These are phyloP conservation scores for Mormoops blainvillei DNA, from an alignment of 2,113 vertebrate species.

Conservation along the genomic window DNA sequence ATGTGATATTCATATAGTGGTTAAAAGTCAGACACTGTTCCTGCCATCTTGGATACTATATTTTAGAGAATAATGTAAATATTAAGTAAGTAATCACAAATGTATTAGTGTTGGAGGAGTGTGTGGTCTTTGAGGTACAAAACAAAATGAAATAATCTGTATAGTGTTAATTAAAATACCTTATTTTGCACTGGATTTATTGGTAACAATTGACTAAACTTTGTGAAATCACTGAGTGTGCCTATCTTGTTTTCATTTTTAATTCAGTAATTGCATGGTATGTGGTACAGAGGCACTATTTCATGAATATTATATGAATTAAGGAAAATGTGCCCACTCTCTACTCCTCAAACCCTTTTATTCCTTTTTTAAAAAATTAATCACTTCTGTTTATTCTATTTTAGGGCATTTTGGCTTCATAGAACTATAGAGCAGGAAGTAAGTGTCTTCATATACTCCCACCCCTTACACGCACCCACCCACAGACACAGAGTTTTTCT, in stretches of 20 bases:
- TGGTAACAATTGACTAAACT: not conserved
- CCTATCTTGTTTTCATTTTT: not conserved
- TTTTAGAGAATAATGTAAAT: not conserved
- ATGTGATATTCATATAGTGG: not conserved
- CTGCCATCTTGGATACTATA: too few species aligned
- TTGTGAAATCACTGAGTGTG: not conserved
- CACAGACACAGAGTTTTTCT: not conserved
- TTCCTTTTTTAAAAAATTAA: not conserved
- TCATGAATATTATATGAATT: not conserved
- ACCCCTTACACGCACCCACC: too few species aligned
- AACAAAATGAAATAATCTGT: not conserved
- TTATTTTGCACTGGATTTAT: not conserved
- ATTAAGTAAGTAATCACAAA: not conserved
- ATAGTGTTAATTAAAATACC: not conserved
- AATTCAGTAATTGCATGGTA: not conserved
- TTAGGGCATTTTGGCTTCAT: not conserved
- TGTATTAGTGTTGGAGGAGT: not conserved
- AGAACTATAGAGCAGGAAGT: not conserved
- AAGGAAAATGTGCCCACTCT: not conserved
- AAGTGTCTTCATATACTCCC: not conserved
- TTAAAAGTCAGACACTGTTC: not conserved
- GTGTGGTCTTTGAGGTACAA: not conserved
- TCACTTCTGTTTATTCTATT: not conserved
- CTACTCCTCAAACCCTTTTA: not conserved
- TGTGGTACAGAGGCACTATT: not conserved